Evolutionary conservation across 2,797 vertebrate species (phyloP), one percentile per base, ranked within the genome.

Genomic region (Spinibarbus caldwelli): DNA sequence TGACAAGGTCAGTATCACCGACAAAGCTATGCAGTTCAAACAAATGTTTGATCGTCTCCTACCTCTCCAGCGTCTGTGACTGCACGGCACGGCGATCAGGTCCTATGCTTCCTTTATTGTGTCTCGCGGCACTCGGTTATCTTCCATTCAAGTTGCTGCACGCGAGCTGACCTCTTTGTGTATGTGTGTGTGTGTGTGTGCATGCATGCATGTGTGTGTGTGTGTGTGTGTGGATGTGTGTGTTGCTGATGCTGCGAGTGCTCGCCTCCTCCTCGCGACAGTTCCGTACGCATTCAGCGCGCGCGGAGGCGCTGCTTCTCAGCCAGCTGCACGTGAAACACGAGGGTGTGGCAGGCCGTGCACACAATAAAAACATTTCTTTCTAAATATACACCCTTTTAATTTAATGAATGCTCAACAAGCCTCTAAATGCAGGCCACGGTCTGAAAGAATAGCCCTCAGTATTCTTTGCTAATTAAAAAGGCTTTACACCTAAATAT

Each of bases 161-260:
- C 85, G 87, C 83, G 88, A 88, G 89, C 93, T 93, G 90, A 88
- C 90, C 94, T 94, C 89, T 95, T 94, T 87, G 86, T 89, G 84
- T 95, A 93, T 41, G 78, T 71, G 78, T 54, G 70, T 34, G 52
- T 64, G 78, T 36, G 75, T 95, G 93, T 26, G 54, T 36, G 75
- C 95, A 94, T 14, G 83, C 3, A 41, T 36, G 85, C 95, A 94
- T 14, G 83, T 9, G 82, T 0, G 31, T 87, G 86, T 89, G 84
- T 95, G 93, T 41, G 78, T 71, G 78, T 45, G 70, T 34, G 72
- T 64, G 78, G 23, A 47, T 45, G 75, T 95, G 94, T 95, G 94
- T 94, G 94, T 90, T 95, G 94, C 95, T 95, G 95, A 95, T 95
- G 95, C 93, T 95, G 95, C 93, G 94, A 90, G 94, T 94, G 92